Evolutionary conservation across 2,797 vertebrate genomes (phyloP).

Genomic region (Coregonus ussuriensis): DNA sequence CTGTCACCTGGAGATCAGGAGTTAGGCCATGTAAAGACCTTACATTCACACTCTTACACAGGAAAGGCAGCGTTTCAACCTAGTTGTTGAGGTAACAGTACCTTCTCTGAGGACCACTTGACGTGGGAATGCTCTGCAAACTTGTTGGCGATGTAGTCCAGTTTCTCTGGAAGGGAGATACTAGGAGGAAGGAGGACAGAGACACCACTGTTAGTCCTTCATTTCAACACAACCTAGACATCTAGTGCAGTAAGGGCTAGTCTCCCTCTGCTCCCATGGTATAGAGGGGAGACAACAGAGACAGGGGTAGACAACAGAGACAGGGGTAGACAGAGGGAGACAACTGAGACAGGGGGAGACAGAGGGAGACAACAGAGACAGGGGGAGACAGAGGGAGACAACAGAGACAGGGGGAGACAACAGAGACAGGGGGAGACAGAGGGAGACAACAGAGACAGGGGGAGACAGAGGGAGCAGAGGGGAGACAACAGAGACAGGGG

Average conservation of each 20-base stretch:
- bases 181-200: constrained; percentile 66
- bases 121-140: constrained; percentile 97
- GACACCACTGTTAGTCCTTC: neutral
- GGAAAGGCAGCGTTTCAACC: neutral
- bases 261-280: neutral
- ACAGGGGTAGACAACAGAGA: too few relatives aligned
- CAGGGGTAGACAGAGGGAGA: too few relatives aligned
- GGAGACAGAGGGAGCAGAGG: too few relatives aligned
- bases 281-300: too few relatives aligned
- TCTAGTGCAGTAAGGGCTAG: too few relatives aligned
- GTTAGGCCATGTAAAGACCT: neutral
- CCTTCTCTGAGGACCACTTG: constrained; percentile 98
- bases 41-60: neutral
- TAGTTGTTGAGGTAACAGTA: constrained; percentile 51
- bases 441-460: too few relatives aligned
- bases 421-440: too few relatives aligned
- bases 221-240: neutral
- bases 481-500: too few relatives aligned
- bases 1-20: constrained; percentile 78
- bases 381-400: too few relatives aligned
- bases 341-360: too few relatives aligned
- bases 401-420: too few relatives aligned
- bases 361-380: too few relatives aligned
- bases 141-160: constrained; percentile 94
- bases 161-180: constrained; percentile 94